Conservation (phyloP, 2,113 vertebrate genomes). For the Pomatostomus ruficeps region DNA sequence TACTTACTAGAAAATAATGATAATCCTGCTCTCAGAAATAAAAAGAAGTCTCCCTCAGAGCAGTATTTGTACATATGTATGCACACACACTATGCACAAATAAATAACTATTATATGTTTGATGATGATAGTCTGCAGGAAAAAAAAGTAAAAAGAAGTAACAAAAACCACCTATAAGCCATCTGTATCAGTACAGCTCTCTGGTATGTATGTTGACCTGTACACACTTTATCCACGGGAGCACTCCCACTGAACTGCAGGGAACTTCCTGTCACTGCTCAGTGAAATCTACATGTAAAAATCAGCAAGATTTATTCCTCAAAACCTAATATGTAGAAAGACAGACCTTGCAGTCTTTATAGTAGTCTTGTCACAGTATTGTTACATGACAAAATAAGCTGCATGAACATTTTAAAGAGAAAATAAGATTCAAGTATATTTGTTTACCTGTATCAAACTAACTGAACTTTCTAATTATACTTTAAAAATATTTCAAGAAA, state of each 20-base stretch:
- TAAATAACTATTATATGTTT: background rate
- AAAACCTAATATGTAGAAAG: background rate
- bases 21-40: background rate
- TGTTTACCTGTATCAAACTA: background rate
- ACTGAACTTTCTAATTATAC: background rate
- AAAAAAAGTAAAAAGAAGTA: background rate
- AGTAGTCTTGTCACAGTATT: background rate
- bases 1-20: background rate
- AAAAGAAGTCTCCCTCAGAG: background rate
- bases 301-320: background rate
- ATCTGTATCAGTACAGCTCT: background rate
- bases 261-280: background rate
- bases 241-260: background rate
- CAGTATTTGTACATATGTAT: background rate
- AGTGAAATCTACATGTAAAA: background rate
- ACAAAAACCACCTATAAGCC: background rate
- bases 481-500: background rate
- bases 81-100: background rate
- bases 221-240: background rate
- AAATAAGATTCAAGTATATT: background rate
- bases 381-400: background rate
- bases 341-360: background rate
- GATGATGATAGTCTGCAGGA: background rate
- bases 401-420: background rate
- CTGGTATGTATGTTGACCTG: background rate